phyloP scores from a whole-genome alignment of 2,113 vertebrate genomes.

The Mesoclemmys tuberculata region DNA sequence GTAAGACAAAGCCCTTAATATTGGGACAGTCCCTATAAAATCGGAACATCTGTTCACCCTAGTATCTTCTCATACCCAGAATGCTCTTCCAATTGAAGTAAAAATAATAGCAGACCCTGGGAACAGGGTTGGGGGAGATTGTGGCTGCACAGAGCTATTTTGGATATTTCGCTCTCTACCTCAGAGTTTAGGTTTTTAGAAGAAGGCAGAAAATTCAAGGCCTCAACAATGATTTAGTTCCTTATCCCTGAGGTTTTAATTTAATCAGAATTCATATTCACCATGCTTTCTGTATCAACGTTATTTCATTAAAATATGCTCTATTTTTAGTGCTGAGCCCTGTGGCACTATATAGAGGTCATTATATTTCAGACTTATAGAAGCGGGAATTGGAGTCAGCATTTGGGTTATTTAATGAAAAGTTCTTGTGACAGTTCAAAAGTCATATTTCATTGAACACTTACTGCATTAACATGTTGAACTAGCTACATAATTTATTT shows the following conservation, averaged over 20 bases:
- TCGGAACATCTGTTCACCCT: too few species aligned
- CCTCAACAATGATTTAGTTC: not conserved
- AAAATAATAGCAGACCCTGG: not conserved
- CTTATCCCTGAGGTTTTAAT: not conserved
- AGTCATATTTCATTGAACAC: not conserved
- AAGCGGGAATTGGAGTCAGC: not conserved
- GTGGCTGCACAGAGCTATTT: not conserved
- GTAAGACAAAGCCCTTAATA: too few species aligned
- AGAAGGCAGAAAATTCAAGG: not conserved
- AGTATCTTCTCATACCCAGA: not conserved
- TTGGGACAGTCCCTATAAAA: too few species aligned
- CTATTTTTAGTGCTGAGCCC: accelerated
- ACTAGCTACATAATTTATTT: not conserved
- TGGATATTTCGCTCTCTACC: not conserved
- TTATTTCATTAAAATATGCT: not conserved
- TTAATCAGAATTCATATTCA: not conserved
- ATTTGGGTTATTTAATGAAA: not conserved
- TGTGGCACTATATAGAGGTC: not conserved
- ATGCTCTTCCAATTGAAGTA: not conserved
- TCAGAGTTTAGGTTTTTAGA: not conserved
- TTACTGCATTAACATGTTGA: not conserved
- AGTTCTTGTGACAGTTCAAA: not conserved
- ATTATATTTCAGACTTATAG: not conserved
- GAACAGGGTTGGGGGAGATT: not conserved
- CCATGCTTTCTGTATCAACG: not conserved